Conservation (phyloP, 2,113 vertebrate species). For the Nycticorax nycticorax region DNA sequence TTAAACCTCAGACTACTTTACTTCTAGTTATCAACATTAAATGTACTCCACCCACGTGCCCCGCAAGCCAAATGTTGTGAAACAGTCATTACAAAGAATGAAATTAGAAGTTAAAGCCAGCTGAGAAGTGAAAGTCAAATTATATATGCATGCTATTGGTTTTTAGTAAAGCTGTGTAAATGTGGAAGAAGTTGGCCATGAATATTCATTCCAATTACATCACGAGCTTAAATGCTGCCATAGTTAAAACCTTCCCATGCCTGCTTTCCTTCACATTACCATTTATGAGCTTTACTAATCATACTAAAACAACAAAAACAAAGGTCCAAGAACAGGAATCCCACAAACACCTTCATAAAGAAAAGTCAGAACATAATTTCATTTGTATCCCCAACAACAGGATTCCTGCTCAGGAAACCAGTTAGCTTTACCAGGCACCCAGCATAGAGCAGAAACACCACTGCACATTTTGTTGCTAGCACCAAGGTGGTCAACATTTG, state of each 20-base stretch:
- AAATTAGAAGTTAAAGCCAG: neutral
- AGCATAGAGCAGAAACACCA: neutral
- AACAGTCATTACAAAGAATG: neutral
- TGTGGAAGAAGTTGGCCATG: neutral
- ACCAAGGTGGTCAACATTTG: neutral
- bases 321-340: neutral
- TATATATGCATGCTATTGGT: neutral
- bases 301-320: neutral
- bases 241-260: neutral
- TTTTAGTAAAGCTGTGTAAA: neutral
- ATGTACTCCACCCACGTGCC: neutral
- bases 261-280: neutral
- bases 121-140: neutral
- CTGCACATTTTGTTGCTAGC: neutral
- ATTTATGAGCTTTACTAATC: neutral
- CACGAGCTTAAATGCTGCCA: neutral
- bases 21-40: neutral
- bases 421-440: neutral
- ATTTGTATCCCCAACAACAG: neutral
- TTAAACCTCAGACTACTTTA: neutral
- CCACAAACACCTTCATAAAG: neutral
- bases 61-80: neutral
- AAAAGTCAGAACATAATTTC: neutral
- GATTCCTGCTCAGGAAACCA: neutral
- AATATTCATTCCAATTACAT: neutral